Evolutionary conservation across 2,888 invertebrate genomes (phyloP).

Genomic region (Oscheius sp.): DNA sequence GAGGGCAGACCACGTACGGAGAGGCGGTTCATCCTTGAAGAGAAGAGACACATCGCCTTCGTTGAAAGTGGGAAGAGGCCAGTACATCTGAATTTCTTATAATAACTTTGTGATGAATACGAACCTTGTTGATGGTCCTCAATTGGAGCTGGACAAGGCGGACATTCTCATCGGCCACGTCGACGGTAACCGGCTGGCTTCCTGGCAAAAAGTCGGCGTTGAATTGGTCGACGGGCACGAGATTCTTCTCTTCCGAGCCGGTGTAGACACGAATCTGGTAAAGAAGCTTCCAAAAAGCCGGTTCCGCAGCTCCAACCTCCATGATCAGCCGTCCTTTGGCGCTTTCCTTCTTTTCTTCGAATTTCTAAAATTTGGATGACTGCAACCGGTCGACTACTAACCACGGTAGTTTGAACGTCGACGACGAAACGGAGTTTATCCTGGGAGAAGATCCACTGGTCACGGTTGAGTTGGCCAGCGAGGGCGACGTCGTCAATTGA

Average conservation of each 20-base stretch:
- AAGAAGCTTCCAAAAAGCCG: conserved; percentile 48
- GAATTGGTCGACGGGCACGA: conserved; percentile 45
- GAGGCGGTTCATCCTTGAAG: conserved; percentile 49
- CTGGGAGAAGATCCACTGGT: conserved; percentile 8
- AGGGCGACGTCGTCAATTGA: background rate
- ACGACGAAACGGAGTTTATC: conserved; percentile 6
- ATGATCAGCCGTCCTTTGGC: background rate
- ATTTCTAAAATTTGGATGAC: background rate
- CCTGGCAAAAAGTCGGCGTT: conserved; percentile 45
- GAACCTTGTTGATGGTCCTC: conserved; percentile 46
- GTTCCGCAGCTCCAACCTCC: conserved; percentile 5
- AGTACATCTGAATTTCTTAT: conserved; percentile 43
- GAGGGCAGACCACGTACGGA: conserved; percentile 49
- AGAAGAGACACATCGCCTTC: conserved; percentile 53
- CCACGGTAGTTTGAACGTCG: background rate
- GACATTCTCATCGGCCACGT: conserved; percentile 39
- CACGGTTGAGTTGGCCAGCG: background rate
- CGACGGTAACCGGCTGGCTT: conserved; percentile 41
- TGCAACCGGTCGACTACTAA: conserved; percentile 34
- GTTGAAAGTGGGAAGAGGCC: conserved; percentile 48
- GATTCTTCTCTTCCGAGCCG: conserved; percentile 22
- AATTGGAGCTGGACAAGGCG: conserved; percentile 44
- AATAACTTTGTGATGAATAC: background rate
- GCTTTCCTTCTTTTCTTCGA: conserved; percentile 9
- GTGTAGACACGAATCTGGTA: conserved; percentile 50